Conservation (phyloP, 2,113 vertebrate genomes). For the Cichladusa arquata region DNA sequence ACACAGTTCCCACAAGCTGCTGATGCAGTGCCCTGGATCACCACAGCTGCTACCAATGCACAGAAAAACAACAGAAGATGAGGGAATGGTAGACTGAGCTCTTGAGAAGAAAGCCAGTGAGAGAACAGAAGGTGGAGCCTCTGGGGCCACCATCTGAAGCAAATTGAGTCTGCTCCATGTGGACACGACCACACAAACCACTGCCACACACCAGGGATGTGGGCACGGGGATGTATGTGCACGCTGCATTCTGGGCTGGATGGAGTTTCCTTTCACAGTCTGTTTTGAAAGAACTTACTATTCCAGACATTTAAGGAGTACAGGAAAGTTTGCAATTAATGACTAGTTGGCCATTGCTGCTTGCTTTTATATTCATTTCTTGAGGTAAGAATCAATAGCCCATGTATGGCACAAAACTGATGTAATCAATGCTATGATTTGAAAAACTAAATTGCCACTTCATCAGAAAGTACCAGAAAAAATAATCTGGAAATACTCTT, state of each 20-base stretch:
- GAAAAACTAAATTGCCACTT: background rate
- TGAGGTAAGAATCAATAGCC: background rate
- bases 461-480: background rate
- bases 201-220: accelerated
- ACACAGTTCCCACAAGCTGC: accelerated
- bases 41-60: background rate
- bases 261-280: background rate
- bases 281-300: background rate
- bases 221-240: background rate
- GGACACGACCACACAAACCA: background rate
- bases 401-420: background rate
- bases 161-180: background rate
- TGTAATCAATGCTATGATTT: background rate
- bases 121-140: background rate
- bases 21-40: background rate
- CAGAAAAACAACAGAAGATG: background rate
- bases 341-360: background rate
- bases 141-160: background rate
- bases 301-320: background rate
- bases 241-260: background rate
- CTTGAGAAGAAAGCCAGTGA: background rate
- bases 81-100: background rate
- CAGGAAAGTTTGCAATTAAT: background rate
- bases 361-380: background rate
- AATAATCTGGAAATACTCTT: background rate